These are phyloP conservation scores for Pseudotriccus pelzelni DNA, from an alignment of 2,797 vertebrate species.

Conservation along the genomic window DNA sequence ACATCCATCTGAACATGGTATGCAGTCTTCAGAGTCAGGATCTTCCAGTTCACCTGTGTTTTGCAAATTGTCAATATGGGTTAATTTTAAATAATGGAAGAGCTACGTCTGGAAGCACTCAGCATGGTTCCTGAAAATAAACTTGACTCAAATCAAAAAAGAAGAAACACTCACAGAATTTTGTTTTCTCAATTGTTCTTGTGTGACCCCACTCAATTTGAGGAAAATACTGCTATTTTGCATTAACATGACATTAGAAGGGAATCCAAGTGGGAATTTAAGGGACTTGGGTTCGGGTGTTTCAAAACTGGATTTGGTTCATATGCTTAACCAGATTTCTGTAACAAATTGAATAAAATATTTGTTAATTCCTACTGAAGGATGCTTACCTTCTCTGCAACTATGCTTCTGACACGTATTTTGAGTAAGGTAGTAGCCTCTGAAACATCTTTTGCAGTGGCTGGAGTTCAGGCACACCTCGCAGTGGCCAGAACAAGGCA, in stretches of 20 bases:
- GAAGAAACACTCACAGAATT: neutral
- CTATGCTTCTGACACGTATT: slow-evolving; percentile 78
- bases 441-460: slow-evolving; percentile 79
- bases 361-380: neutral
- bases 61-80: neutral
- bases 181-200: neutral
- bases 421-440: slow-evolving; percentile 72
- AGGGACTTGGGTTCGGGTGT: neutral
- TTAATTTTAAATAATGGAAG: neutral
- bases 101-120: neutral
- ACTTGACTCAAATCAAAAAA: neutral
- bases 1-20: slow-evolving; percentile 87
- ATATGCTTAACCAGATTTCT: neutral
- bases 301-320: neutral
- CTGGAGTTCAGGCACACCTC: slow-evolving; percentile 73
- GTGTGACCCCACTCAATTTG: neutral
- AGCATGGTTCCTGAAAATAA: neutral
- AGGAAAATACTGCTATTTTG: neutral
- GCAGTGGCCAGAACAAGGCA: slow-evolving; percentile 81
- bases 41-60: slow-evolving; percentile 80
- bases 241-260: neutral
- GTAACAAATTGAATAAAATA: neutral
- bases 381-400: slow-evolving; percentile 82
- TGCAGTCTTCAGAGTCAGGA: slow-evolving; percentile 75
- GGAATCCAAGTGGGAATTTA: neutral